These are phyloP conservation scores for Echinarachnius parma DNA, from an alignment of 53 echinoderm and acorn worm species.

Conservation along the genomic window DNA sequence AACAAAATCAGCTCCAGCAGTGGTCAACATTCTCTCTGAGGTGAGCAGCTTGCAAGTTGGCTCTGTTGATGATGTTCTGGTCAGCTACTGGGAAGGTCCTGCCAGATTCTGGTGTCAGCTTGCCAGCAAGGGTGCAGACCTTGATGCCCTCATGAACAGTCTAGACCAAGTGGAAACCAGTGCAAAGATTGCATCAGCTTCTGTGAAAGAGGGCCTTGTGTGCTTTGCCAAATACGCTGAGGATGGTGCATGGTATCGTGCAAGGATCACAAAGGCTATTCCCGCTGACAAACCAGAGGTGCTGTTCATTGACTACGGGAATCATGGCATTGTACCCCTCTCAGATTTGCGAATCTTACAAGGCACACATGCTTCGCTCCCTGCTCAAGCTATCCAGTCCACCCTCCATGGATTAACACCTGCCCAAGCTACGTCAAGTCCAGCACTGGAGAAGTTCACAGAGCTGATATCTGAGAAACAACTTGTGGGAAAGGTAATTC, in stretches of 20 bases:
- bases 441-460: conserved; percentile 54
- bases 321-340: conserved; percentile 43
- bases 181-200: conserved; percentile 19
- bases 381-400: conserved; percentile 78
- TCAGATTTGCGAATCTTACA: conserved; percentile 44
- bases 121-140: conserved; percentile 37
- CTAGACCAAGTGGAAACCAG: conserved; percentile 10
- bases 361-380: conserved; percentile 47
- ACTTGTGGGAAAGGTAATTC: conserved; percentile 60
- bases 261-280: conserved; percentile 57
- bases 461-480: conserved; percentile 74
- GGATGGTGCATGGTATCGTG: conserved; percentile 83
- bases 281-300: conserved; percentile 50
- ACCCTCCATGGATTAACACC: conserved; percentile 44
- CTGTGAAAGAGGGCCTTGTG: conserved; percentile 32
- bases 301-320: conserved; percentile 87
- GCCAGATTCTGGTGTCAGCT: conserved; percentile 75
- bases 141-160: conserved; percentile 59
- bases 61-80: conserved; percentile 56
- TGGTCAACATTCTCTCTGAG: conserved; percentile 22
- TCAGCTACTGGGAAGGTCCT: conserved; percentile 66
- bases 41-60: conserved; percentile 33
- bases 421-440: conserved; percentile 13
- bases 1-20: background rate
- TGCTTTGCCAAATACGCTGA: conserved; percentile 69